A percentile compares a stretch with the other conserved stretches of the same genome.
These are phyloP conservation scores for Catagonus wagneri DNA, from an alignment of 2,113 vertebrate genomes.

Conservation along the genomic window DNA sequence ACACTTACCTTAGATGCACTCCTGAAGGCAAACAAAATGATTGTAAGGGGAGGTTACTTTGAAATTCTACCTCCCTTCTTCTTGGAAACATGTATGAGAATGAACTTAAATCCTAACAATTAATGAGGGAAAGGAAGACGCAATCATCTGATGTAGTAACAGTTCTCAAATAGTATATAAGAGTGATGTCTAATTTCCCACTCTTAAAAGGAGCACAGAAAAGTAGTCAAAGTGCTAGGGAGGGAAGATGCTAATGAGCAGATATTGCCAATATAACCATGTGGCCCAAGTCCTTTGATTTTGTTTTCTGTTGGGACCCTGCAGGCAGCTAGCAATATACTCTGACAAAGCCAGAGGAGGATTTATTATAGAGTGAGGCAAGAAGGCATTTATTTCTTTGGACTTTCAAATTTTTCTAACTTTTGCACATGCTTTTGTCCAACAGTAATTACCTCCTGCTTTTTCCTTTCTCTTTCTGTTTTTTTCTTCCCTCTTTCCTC, in stretches of 20 bases:
- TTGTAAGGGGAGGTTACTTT: conserved; percentile 45
- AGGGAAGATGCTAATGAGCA: not conserved
- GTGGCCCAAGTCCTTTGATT: not conserved
- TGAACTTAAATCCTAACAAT: conserved; percentile 1
- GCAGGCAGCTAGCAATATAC: not conserved
- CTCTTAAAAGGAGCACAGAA: conserved; percentile 16
- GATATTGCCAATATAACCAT: not conserved
- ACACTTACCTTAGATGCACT: conserved; percentile 51
- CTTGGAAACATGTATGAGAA: not conserved
- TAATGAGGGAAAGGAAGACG: not conserved
- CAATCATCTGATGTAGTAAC: not conserved
- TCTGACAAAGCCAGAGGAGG: not conserved
- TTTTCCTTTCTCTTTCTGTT: not conserved
- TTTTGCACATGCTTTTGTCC: not conserved
- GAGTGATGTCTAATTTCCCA: not conserved
- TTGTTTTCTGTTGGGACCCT: not conserved
- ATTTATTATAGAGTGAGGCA: not conserved
- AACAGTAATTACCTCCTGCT: not conserved
- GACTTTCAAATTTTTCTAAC: conserved; percentile 16
- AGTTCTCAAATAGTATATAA: not conserved
- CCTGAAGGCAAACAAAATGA: conserved; percentile 58
- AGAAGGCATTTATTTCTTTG: conserved; percentile 12
- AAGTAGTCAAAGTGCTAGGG: not conserved
- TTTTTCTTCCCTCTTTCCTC: not conserved
- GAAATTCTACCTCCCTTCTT: not conserved